phyloP scores from a whole-genome alignment of 2,797 vertebrate genomes.

The Pelochelys cantorii region DNA sequence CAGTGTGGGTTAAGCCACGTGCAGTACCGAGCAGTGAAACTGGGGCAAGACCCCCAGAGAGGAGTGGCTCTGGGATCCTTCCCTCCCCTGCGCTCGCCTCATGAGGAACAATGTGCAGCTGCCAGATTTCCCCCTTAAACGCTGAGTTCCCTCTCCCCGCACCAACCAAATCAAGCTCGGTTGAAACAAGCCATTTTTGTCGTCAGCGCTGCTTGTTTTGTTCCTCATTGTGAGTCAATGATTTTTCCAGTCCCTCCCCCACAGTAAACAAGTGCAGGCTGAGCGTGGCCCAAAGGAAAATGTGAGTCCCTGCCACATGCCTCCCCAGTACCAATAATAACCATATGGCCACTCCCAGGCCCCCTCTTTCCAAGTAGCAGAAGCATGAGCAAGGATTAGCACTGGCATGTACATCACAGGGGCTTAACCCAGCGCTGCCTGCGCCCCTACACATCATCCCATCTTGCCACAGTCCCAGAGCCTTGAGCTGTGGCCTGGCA shows the following conservation, averaged over 20 bases:
- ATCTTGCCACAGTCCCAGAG: fast-evolving
- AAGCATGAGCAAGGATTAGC: background rate
- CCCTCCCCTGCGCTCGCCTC: background rate
- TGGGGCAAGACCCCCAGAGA: background rate
- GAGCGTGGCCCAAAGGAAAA: conserved; percentile 73
- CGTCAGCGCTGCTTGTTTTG: conserved; percentile 27
- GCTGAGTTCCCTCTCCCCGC: conserved; percentile 20
- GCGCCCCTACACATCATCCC: background rate
- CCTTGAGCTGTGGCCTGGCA: background rate
- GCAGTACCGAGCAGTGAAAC: background rate
- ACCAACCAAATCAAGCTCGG: conserved; percentile 36
- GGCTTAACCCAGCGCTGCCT: background rate
- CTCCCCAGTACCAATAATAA: conserved; percentile 57
- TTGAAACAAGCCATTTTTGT: background rate
- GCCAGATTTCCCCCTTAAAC: background rate
- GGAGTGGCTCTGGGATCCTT: background rate
- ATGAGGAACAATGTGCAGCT: background rate
- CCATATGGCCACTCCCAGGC: conserved; percentile 57
- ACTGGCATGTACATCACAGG: background rate
- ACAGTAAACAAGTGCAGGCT: conserved; percentile 55
- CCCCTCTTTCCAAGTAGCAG: background rate
- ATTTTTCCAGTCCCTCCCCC: conserved; percentile 69
- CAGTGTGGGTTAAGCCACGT: background rate
- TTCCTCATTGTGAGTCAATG: conserved; percentile 56
- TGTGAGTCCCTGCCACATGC: conserved; percentile 56